Base-by-base conservation (phyloP, 2,113 vertebrate genomes). In the Furnarius figulus region DNA sequence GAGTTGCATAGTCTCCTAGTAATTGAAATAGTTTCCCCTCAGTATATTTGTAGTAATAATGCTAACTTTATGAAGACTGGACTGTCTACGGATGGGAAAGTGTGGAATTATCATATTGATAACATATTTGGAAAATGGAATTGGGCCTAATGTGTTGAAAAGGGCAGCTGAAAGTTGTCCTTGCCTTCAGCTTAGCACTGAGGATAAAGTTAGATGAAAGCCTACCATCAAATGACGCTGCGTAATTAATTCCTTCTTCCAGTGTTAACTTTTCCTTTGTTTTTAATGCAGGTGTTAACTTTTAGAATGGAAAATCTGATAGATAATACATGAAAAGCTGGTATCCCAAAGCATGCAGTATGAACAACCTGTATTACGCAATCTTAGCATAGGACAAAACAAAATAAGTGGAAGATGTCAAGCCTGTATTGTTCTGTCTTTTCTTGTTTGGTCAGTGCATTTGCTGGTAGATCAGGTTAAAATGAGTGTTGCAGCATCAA, bases 31-130 rank as follows among this genome's bases (percentile, higher is more conserved):
- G 97, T 97, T 98, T 97, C 87, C 97, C 94, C 95, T 95, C 95
- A 95, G 94, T 98, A 95, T 98, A 97, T 97, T 97, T 98, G 97
- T 98, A 98, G 97, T 95, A 97, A 98, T 98, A 98, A 98, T 97
- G 94, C 95, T 97, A 97, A 93, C 96, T 98, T 98, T 98, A 97
- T 97, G 96, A 98, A 97, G 96, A 89, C 92, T 96, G 91, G 95
- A 86, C 90, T 97, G 87, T 97, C 95, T 96, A 96, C 77, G 94
- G 97, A 98, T 97, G 94, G 96, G 97, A 96, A 98, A 97, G 94
- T 96, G 95, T 82, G 97, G 97, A 97, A 98, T 98, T 98, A 98
- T 97, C 98, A 98, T 98, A 98, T 97, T 98, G 98, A 98, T 98
- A 98, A 98, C 97, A 96, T 98, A 98, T 98, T 98, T 98, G 96